phyloP scores from a whole-genome alignment of 1,140 invertebrate species.

The Drosophila pectinifera region DNA sequence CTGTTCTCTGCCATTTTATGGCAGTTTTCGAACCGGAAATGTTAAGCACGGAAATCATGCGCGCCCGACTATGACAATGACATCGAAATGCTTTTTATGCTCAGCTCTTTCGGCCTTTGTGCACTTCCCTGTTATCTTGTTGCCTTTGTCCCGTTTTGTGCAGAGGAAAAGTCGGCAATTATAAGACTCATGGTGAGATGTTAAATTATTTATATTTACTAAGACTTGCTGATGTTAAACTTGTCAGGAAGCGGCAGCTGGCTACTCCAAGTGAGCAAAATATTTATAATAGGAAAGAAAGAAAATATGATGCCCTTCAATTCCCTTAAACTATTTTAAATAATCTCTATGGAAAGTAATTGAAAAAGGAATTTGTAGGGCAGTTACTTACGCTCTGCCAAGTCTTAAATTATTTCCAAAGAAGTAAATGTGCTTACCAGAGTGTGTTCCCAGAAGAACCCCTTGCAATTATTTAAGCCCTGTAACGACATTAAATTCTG shows the following conservation, averaged over 20 bases:
- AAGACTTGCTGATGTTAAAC: background rate
- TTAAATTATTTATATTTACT: constrained; percentile 10
- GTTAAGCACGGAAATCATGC: constrained; percentile 77
- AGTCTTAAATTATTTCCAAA: constrained; percentile 11
- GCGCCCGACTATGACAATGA: constrained; percentile 52
- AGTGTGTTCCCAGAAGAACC: background rate
- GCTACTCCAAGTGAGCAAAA: background rate
- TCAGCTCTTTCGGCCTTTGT: constrained; percentile 27
- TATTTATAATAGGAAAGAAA: background rate
- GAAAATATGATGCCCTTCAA: background rate
- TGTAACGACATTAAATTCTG: constrained; percentile 25
- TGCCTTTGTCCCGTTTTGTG: constrained; percentile 13
- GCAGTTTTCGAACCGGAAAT: constrained; percentile 75
- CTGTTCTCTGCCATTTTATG: constrained; percentile 64
- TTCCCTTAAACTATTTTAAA: background rate
- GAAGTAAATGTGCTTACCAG: constrained; percentile 5
- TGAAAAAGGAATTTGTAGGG: too few relatives aligned
- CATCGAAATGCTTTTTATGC: constrained; percentile 11
- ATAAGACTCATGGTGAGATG: constrained; percentile 4
- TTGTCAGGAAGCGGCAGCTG: background rate
- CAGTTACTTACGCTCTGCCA: background rate
- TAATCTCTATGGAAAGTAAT: background rate
- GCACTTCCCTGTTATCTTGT: constrained; percentile 21
- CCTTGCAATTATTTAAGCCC: constrained; percentile 1
- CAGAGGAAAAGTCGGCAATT: constrained; percentile 4